A percentile compares a stretch with the other conserved stretches of the same genome.
phyloP scores from a whole-genome alignment of 2,797 vertebrate species.

The Fistularia tabacaria region DNA sequence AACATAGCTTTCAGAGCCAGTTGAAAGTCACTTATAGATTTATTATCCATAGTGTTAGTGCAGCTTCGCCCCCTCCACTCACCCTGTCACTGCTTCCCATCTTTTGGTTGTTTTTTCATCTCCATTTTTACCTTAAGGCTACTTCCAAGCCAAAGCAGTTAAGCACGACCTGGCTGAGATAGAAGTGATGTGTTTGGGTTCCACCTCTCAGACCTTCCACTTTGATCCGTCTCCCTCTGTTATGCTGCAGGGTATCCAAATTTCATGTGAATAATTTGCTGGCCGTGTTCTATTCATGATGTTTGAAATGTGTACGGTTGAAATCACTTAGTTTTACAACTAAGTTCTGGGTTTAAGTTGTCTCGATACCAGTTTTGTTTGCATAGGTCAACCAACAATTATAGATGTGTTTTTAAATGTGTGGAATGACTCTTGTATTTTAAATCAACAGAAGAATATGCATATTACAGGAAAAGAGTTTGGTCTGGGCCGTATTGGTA shows the following conservation, averaged over 20 bases:
- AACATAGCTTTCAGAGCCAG: not conserved
- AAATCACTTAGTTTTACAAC: no score
- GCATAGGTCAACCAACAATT: no score
- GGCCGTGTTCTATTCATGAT: no score
- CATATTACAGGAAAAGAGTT: no score
- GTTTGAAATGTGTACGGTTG: no score
- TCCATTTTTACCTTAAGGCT: not conserved
- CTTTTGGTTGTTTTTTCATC: constrained; percentile 4
- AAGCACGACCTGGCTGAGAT: constrained; percentile 11
- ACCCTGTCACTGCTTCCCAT: not conserved
- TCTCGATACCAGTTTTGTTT: no score
- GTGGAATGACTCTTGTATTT: no score
- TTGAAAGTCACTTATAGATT: constrained; percentile 36
- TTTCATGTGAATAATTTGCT: no score
- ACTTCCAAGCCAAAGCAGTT: constrained; percentile 5
- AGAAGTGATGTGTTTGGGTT: constrained; percentile 25
- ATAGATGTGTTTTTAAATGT: no score
- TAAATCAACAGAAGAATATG: no score
- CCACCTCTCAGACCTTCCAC: constrained; percentile 15
- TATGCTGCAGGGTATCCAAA: constrained; percentile 21
- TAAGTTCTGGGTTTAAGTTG: no score
- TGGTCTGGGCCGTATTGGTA: no score
- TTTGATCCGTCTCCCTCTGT: constrained; percentile 33
- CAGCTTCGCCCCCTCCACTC: constrained; percentile 9
- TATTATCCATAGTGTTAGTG: constrained; percentile 36